Base-by-base conservation (phyloP, 2,113 vertebrate species). In the Ursus arctos region DNA sequence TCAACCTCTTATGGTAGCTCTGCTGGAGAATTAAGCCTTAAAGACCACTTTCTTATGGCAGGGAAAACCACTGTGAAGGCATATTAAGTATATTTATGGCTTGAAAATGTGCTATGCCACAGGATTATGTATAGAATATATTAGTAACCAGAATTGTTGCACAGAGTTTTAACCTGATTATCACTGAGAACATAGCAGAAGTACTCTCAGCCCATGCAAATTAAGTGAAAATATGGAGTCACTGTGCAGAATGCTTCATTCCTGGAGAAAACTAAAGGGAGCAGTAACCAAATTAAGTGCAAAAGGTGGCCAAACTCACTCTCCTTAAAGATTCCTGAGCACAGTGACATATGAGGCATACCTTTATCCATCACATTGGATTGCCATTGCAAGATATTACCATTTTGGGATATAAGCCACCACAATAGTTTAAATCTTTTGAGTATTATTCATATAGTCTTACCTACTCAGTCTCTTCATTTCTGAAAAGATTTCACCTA, bases 381-480 rank as follows among this genome's bases (percentile, higher is more conserved):
- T 97, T 83, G 97, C 97, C 97, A 26, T 98, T 74, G 95, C 90
- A 47, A 95, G 97, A 4, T 55, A 55, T 13, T 47, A 86, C 83
- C 94, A 67, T 79, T 57, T 57, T 93, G 22, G 82, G 92, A 97
- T 51, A 91, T 98, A 94, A 94, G 97, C 97, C 98, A 96, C 97
- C 97, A 96, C 98, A 95, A 96, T 92, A 98, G 82, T 97, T 96
- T 96, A 81, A 96, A 92, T 82, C 94, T 88, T 97, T 97, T 96
- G 21, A 79, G 31, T 26, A 91, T 97, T 88, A 94, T 88, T 96
- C 97, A 95, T 98, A 93, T 92, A 85, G 97, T 97, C 97, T 98
- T 91, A 96, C 71, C 98, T 98, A 98, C 98, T 97, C 98, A 98
- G 98, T 98, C 98, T 98, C 98, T 98, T 98, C 97, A 97, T 98